Percentiles rank a stretch among this genome's conserved stretches.
Conservation (phyloP, 2,888 invertebrate species). For the Epirrhoe tristata region DNA sequence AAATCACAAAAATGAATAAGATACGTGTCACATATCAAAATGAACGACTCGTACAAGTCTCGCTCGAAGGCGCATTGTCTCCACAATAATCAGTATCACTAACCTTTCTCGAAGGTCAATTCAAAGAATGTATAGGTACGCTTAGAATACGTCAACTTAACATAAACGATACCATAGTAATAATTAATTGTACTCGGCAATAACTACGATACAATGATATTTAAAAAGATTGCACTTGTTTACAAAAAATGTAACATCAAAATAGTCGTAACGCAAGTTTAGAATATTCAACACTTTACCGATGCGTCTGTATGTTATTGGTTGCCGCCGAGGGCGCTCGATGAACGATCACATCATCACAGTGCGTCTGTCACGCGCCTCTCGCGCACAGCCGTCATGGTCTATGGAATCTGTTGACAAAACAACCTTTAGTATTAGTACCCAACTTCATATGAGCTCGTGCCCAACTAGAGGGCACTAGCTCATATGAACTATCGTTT, state of each 20-base stretch:
- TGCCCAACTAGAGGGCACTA: no score
- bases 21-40: constrained; percentile 71
- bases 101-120: constrained; percentile 85
- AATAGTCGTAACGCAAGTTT: constrained; percentile 70
- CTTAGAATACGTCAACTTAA: constrained; percentile 81
- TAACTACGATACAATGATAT: constrained; percentile 67
- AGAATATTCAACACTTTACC: constrained; percentile 81
- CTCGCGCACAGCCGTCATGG: constrained; percentile 83
- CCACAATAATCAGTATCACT: constrained; percentile 80
- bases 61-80: constrained; percentile 70
- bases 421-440: constrained; percentile 5
- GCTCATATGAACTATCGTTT: no score
- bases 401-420: constrained; percentile 77
- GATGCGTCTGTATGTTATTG: constrained; percentile 66
- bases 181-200: constrained; percentile 76
- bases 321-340: constrained; percentile 69
- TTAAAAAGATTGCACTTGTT: constrained; percentile 70
- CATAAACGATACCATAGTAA: constrained; percentile 71
- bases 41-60: constrained; percentile 65
- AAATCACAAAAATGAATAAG: constrained; percentile 75
- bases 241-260: constrained; percentile 63
- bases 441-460: no score
- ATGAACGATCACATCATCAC: constrained; percentile 66
- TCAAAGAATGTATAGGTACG: constrained; percentile 84
- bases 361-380: constrained; percentile 47